phyloP scores from a whole-genome alignment of 2,113 vertebrate genomes.

The Microtus pennsylvanicus region DNA sequence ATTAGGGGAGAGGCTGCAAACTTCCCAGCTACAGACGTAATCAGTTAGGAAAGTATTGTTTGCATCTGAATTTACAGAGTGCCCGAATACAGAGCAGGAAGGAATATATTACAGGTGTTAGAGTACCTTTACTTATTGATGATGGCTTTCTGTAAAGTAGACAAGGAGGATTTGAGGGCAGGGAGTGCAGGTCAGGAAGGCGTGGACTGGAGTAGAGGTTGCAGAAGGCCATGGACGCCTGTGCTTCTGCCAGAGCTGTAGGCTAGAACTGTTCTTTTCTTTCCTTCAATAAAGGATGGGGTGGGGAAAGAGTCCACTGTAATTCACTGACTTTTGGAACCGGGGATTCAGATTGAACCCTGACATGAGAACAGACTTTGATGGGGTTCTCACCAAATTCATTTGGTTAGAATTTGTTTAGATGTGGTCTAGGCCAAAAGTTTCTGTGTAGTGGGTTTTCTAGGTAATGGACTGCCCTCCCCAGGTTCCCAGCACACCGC shows the following conservation, averaged over 20 bases:
- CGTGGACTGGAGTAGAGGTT: not conserved
- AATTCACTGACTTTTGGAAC: not conserved
- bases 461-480: not conserved
- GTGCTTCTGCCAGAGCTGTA: accelerated
- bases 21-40: not conserved
- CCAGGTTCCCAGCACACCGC: not conserved
- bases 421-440: constrained; percentile 4
- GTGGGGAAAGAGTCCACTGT: too few relatives aligned
- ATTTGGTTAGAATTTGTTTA: constrained; percentile 3
- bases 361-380: constrained; percentile 42
- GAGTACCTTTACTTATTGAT: not conserved
- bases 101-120: not conserved
- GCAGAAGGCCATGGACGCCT: not conserved
- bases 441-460: constrained; percentile 46
- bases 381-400: not conserved
- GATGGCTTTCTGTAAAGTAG: not conserved
- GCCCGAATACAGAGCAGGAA: not conserved
- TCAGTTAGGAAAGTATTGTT: not conserved
- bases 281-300: not conserved
- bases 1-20: not conserved
- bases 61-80: not conserved
- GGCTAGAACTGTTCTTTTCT: not conserved
- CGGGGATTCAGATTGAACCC: not conserved
- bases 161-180: not conserved
- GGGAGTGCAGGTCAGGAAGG: not conserved